Conservation (phyloP, 2,888 invertebrate species). For the Diadegma fenestrale region DNA sequence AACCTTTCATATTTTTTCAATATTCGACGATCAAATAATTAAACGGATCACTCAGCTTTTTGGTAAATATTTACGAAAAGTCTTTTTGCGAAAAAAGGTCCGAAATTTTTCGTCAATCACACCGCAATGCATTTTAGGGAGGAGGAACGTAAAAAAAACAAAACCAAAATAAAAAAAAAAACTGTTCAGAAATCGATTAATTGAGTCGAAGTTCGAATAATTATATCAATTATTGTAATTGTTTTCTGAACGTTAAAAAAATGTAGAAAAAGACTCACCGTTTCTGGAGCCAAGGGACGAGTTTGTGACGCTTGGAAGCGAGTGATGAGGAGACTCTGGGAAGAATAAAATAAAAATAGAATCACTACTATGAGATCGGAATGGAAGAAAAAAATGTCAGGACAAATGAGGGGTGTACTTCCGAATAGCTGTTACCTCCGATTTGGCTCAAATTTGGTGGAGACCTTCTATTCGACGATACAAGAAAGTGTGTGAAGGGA, state of each 20-base stretch:
- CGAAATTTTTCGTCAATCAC: too few species aligned
- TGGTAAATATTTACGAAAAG: too few species aligned
- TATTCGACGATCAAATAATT: neutral
- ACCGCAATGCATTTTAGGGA: too few species aligned
- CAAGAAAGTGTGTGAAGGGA: too few species aligned
- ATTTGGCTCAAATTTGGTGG: too few species aligned
- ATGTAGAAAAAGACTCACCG: constrained; percentile 41
- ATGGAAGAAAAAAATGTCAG: constrained; percentile 20
- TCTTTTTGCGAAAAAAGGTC: too few species aligned
- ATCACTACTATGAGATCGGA: constrained; percentile 9
- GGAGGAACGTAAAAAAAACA: too few species aligned
- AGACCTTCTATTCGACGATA: too few species aligned
- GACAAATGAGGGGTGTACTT: too few species aligned
- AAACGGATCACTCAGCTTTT: neutral
- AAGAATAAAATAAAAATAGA: constrained; percentile 28
- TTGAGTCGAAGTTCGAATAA: neutral
- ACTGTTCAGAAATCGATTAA: neutral
- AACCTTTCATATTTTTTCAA: constrained; percentile 86
- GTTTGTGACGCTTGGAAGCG: constrained; percentile 20
- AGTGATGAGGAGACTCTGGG: constrained; percentile 39
- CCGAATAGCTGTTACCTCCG: too few species aligned
- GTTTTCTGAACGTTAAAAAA: too few species aligned
- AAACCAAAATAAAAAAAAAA: too few species aligned
- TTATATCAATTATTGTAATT: neutral
- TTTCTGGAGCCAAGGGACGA: constrained; percentile 35